These are phyloP conservation scores for Buphagus erythrorhynchus DNA, from an alignment of 2,797 vertebrate genomes.

Conservation along the genomic window DNA sequence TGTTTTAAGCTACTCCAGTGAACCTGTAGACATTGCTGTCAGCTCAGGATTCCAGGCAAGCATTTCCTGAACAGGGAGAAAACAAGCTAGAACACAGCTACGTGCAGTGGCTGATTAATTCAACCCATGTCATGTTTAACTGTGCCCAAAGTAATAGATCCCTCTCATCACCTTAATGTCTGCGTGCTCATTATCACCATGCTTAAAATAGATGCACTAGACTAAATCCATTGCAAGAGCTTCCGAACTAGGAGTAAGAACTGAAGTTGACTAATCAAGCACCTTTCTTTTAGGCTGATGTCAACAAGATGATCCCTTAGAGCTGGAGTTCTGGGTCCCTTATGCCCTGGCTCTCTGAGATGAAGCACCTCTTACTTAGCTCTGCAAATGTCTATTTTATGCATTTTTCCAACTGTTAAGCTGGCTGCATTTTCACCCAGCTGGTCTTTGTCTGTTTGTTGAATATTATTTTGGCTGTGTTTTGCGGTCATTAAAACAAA, in stretches of 20 bases:
- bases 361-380: conserved; percentile 67
- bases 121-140: conserved; percentile 20
- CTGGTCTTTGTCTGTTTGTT: conserved; percentile 66
- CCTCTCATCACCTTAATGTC: conserved; percentile 20
- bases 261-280: conserved; percentile 5
- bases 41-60: conserved; percentile 63
- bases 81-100: conserved; percentile 37
- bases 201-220: conserved; percentile 40
- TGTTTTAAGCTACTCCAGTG: conserved; percentile 66
- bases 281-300: conserved; percentile 36
- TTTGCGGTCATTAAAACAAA: conserved; percentile 58
- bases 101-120: conserved; percentile 34
- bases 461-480: conserved; percentile 44
- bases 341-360: conserved; percentile 54
- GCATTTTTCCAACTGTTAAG: conserved; percentile 62
- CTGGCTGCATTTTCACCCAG: conserved; percentile 52
- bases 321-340: background rate
- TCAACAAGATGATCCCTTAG: conserved; percentile 10
- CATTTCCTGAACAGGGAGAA: conserved; percentile 62
- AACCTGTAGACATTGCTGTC: conserved; percentile 67
- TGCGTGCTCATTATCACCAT: background rate
- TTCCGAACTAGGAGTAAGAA: conserved; percentile 13
- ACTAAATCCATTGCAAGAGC: conserved; percentile 63
- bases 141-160: conserved; percentile 33
- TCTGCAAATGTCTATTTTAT: conserved; percentile 69